Conservation (phyloP, 2,797 vertebrate genomes). For the Lepilemur septentrionalis region DNA sequence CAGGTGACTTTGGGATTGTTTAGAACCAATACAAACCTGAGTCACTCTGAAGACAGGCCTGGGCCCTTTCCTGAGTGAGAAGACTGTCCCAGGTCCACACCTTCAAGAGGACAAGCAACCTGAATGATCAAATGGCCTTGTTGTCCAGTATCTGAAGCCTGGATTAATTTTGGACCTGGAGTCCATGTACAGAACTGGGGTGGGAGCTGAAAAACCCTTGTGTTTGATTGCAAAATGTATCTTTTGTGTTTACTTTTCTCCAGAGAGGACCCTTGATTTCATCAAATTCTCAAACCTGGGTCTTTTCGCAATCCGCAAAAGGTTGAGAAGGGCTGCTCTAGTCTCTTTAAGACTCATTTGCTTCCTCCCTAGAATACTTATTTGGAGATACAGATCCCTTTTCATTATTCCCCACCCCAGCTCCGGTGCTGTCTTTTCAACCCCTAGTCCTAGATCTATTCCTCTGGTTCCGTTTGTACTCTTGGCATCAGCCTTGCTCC, state of each 20-base stretch:
- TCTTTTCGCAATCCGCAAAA: not conserved
- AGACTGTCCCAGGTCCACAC: not conserved
- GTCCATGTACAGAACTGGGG: not conserved
- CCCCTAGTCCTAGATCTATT: not conserved
- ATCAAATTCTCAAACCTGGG: not conserved
- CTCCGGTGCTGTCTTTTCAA: not conserved
- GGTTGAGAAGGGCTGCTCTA: not conserved
- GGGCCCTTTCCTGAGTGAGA: not conserved
- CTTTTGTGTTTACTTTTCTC: constrained; percentile 5
- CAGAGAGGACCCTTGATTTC: not conserved
- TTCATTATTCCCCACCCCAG: not conserved
- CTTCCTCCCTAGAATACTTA: not conserved
- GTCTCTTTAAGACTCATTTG: constrained; percentile 22
- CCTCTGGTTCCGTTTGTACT: not conserved
- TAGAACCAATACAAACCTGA: not conserved
- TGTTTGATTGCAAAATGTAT: not conserved
- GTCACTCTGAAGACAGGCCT: not conserved
- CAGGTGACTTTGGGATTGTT: not conserved
- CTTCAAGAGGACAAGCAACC: not conserved
- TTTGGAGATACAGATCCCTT: not conserved
- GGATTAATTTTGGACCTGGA: constrained; percentile 1
- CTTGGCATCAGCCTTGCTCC: not conserved
- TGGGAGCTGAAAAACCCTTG: not conserved
- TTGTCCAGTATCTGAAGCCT: not conserved
- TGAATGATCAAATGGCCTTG: not conserved